These are phyloP conservation scores for Pseudoips prasinana DNA, from an alignment of 2,888 invertebrate genomes.

Conservation along the genomic window DNA sequence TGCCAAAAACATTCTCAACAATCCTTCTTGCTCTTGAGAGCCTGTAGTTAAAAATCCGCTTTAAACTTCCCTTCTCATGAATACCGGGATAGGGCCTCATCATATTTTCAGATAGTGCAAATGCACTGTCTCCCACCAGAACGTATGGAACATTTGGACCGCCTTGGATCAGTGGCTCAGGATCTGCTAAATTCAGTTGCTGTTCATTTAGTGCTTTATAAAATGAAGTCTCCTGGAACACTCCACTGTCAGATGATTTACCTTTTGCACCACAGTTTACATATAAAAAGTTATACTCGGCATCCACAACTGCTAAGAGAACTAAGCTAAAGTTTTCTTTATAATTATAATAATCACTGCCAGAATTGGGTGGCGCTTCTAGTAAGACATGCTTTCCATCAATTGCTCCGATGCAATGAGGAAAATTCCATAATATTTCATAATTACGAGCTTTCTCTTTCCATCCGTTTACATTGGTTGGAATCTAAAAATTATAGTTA, in stretches of 20 bases:
- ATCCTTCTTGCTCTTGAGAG: no score
- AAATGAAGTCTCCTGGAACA: constrained; percentile 33
- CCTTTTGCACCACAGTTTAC: constrained; percentile 33
- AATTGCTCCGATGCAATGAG: no score
- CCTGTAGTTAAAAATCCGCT: constrained; percentile 24
- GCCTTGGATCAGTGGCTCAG: constrained; percentile 25
- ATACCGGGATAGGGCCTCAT: constrained; percentile 29
- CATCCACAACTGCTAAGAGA: constrained; percentile 29
- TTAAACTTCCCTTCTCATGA: constrained; percentile 29
- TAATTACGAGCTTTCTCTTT: neutral
- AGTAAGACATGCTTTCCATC: constrained; percentile 24
- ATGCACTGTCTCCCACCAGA: constrained; percentile 40
- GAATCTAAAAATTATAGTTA: constrained; percentile 7
- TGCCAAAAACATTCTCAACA: no score
- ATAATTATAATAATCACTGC: no score
- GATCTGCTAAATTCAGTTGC: constrained; percentile 23
- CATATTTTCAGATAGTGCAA: constrained; percentile 34
- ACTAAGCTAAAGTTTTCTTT: constrained; percentile 31
- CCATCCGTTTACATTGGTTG: neutral
- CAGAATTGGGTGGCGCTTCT: constrained; percentile 27
- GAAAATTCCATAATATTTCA: neutral
- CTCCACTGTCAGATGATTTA: constrained; percentile 31
- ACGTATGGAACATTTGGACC: constrained; percentile 24
- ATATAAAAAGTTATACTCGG: constrained; percentile 29
- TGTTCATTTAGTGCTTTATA: constrained; percentile 28